Evolutionary conservation across 2,797 vertebrate genomes (phyloP).

Genomic region (Perodicticus potto): DNA sequence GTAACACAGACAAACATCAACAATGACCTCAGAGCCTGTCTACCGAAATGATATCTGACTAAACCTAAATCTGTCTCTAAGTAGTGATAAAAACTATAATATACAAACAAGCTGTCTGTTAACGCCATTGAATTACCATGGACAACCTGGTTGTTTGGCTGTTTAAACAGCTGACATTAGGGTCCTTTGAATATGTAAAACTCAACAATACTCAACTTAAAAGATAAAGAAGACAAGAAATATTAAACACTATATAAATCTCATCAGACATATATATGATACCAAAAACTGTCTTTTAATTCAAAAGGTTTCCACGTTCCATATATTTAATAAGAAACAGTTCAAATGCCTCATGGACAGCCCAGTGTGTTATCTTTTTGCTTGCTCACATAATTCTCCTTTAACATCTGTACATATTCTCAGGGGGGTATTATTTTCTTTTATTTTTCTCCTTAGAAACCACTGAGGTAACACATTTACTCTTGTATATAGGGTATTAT

Average conservation of each 20-base stretch:
- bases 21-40: not conserved
- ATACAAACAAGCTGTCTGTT: not conserved
- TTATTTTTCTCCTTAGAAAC: no score
- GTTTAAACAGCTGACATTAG: not conserved
- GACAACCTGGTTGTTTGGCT: not conserved
- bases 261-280: conserved; percentile 5
- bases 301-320: conserved; percentile 33
- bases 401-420: conserved; percentile 93
- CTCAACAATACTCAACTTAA: not conserved
- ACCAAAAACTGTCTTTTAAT: conserved; percentile 5
- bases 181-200: not conserved
- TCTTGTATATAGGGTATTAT: conserved; percentile 88
- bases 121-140: not conserved
- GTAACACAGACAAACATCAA: not conserved
- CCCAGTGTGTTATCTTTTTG: conserved; percentile 82
- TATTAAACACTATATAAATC: not conserved
- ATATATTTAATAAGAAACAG: not conserved
- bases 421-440: conserved; percentile 83
- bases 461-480: no score
- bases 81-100: conserved; percentile 32
- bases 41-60: not conserved
- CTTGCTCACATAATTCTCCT: conserved; percentile 91
- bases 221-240: conserved; percentile 51
- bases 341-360: conserved; percentile 48
- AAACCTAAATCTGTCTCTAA: not conserved